A percentile compares a stretch with the other conserved stretches of the same genome.
Evolutionary conservation across 2,113 vertebrate species (phyloP).

Genomic region (Rhinoptilus africanus): DNA sequence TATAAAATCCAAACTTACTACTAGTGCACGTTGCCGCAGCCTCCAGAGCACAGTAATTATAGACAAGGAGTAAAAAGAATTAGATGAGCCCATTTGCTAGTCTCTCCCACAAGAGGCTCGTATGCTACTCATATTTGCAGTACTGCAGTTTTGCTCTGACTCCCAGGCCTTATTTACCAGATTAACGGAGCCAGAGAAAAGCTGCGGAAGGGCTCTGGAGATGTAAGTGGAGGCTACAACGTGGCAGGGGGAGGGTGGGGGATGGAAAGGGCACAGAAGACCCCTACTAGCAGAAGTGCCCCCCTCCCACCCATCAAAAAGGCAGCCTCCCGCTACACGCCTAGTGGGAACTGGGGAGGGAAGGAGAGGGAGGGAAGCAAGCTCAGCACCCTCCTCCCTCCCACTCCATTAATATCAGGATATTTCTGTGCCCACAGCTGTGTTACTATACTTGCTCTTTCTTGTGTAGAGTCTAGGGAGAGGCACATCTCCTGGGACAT

Average conservation of each 20-base stretch:
- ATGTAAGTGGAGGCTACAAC: background rate
- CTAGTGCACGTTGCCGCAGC: background rate
- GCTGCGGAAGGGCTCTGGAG: background rate
- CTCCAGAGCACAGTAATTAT: background rate
- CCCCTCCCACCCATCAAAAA: background rate
- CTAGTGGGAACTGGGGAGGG: background rate
- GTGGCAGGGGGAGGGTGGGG: accelerated
- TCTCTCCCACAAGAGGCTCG: background rate
- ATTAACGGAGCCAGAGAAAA: background rate
- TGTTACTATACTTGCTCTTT: constrained; percentile 36
- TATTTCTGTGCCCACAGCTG: constrained; percentile 57
- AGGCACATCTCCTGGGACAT: background rate
- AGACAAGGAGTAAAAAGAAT: background rate
- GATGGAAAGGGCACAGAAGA: background rate
- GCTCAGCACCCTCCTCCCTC: background rate
- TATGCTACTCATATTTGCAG: background rate
- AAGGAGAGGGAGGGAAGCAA: background rate
- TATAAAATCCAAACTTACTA: background rate
- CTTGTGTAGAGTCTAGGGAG: constrained; percentile 9
- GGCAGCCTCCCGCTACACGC: background rate
- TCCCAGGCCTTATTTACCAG: background rate
- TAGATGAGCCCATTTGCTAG: background rate
- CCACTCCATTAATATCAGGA: background rate
- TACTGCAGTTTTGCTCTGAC: background rate
- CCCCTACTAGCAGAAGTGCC: background rate